phyloP scores from a whole-genome alignment of 2,797 vertebrate genomes.

The Lates japonicus region DNA sequence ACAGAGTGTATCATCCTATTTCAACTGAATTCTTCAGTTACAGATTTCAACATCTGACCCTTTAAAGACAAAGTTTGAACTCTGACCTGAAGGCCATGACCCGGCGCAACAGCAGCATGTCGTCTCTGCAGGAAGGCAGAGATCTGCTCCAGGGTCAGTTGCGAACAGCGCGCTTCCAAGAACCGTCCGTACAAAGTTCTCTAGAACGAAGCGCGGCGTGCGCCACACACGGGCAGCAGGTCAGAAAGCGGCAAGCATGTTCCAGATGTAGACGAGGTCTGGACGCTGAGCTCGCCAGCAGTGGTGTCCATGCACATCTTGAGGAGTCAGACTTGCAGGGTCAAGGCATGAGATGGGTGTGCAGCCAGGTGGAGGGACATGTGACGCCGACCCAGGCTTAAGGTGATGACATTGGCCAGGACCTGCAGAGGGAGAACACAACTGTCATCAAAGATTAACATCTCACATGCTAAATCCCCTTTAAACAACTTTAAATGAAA shows the following conservation, averaged over 20 bases:
- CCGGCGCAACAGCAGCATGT: conserved; percentile 85
- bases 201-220: conserved; percentile 87
- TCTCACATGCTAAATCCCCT: background rate
- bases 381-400: conserved; percentile 89
- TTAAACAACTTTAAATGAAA: too few relatives aligned
- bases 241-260: conserved; percentile 88
- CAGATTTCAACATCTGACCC: background rate
- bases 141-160: conserved; percentile 90
- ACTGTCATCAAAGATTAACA: too few relatives aligned
- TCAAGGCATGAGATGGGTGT: conserved; percentile 86
- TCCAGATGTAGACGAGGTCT: conserved; percentile 91
- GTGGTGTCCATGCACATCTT: conserved; percentile 90
- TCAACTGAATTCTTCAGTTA: background rate
- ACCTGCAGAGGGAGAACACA: conserved; percentile 68
- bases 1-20: background rate
- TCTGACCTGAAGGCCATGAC: conserved; percentile 88
- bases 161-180: conserved; percentile 89
- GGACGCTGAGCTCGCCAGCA: conserved; percentile 88
- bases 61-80: conserved; percentile 34
- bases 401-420: conserved; percentile 89
- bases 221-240: conserved; percentile 82
- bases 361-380: conserved; percentile 91
- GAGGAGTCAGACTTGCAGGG: conserved; percentile 88
- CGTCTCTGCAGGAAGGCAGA: conserved; percentile 88
- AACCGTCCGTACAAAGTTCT: conserved; percentile 88